Conservation (phyloP, 53 echinoderm and acorn worm genomes). For the Apostichopus leukothele region DNA sequence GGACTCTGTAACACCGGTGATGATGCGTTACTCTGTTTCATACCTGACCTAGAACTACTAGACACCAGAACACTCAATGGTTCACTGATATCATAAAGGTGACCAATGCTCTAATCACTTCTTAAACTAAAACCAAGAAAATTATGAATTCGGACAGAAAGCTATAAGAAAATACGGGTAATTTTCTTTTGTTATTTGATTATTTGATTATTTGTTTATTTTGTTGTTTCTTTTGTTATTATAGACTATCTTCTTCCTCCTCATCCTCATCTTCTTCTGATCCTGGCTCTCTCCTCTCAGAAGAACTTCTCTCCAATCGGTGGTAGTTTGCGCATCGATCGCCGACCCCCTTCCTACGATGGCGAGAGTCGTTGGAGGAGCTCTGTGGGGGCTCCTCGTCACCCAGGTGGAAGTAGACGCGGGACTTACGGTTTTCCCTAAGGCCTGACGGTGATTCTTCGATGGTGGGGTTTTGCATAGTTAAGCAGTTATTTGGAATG, state of each 20-base stretch:
- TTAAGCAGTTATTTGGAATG: constrained; percentile 16
- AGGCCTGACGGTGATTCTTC: background rate
- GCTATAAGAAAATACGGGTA: too few relatives aligned
- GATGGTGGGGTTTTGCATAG: constrained; percentile 5
- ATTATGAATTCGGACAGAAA: too few relatives aligned
- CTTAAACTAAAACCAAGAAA: too few relatives aligned
- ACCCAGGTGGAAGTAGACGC: background rate
- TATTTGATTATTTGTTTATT: background rate
- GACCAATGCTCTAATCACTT: too few relatives aligned
- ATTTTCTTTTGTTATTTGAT: too few relatives aligned
- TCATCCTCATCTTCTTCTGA: background rate
- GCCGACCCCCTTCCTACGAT: background rate
- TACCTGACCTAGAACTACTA: too few relatives aligned
- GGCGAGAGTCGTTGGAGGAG: background rate
- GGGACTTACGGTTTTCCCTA: background rate
- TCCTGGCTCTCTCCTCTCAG: background rate
- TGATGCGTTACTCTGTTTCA: too few relatives aligned
- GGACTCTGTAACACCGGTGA: too few relatives aligned
- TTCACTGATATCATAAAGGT: too few relatives aligned
- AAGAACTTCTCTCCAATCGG: background rate
- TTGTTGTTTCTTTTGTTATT: background rate
- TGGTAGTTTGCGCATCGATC: background rate
- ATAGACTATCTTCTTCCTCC: background rate
- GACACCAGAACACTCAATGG: too few relatives aligned
- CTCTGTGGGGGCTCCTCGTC: background rate